These are phyloP conservation scores for Blera fallax DNA, from an alignment of 2,888 invertebrate species.

Conservation along the genomic window DNA sequence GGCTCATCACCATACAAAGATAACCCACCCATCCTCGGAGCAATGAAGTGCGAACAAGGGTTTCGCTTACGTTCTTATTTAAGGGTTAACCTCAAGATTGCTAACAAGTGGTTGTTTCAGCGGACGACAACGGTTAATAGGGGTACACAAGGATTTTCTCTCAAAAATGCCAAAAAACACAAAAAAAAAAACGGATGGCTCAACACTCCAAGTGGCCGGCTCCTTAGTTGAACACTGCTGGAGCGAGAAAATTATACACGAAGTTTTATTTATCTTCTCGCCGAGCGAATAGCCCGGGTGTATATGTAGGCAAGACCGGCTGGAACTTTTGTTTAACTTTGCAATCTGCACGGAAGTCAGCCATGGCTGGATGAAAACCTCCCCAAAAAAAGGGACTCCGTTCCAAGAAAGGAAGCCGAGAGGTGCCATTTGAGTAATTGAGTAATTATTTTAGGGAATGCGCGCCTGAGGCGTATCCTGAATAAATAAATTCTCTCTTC, in stretches of 20 bases:
- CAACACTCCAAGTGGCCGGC: constrained; percentile 24
- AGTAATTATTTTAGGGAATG: constrained; percentile 65
- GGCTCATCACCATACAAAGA: constrained; percentile 25
- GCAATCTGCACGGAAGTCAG: constrained; percentile 56
- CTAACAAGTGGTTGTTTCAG: constrained; percentile 57
- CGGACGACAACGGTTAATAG: constrained; percentile 12
- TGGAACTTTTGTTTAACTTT: constrained; percentile 66
- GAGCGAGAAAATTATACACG: constrained; percentile 18
- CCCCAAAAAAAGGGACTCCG: constrained; percentile 11
- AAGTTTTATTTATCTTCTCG: constrained; percentile 61
- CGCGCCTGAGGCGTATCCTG: constrained; percentile 46
- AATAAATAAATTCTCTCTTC: constrained; percentile 36
- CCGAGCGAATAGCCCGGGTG: background rate
- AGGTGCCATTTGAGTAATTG: constrained; percentile 66
- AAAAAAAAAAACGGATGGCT: constrained; percentile 56
- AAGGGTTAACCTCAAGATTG: constrained; percentile 57
- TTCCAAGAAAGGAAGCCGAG: constrained; percentile 23
- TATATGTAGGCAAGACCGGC: background rate
- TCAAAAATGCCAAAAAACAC: too few relatives aligned
- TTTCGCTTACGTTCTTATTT: constrained; percentile 31
- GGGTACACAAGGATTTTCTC: constrained; percentile 14
- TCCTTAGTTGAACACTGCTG: constrained; percentile 28
- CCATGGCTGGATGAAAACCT: constrained; percentile 15
- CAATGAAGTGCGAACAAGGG: constrained; percentile 41
- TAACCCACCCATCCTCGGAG: background rate